Base-by-base conservation (phyloP, 2,888 invertebrate genomes). In the Holacanthella duospinosa region DNA sequence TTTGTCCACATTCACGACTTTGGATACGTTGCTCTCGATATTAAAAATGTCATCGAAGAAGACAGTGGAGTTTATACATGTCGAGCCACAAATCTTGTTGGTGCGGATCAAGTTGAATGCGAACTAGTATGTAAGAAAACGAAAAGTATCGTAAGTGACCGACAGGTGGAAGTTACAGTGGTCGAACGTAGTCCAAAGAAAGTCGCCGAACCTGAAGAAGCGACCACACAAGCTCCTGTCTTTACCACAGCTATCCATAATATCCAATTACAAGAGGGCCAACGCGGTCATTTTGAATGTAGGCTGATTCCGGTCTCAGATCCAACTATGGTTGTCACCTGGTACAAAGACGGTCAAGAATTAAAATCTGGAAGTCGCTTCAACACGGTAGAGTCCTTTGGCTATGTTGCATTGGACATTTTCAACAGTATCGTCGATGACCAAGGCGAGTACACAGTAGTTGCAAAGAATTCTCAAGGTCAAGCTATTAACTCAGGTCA, bases 1-100 rank as follows among this genome's bases (percentile, higher is more conserved):
- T 96, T 94, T 82, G 85, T 93, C 74, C 94, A 95, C 64, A 93
- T 94, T 76, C 94, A 95, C 77, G 97, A 99, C 78, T 97, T 99
- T 78, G 97, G 97, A 48, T 97, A 95, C 76, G 97, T 97, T 26
- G 95, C 96, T 21, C 82, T 99, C 68, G 97, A 97, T 75, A 92
- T 99, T 68, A 86, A 95, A 70, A 95, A 95, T 76, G 81, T 94
- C 62, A 95, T 95, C 76, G 91, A 94, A 61, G 96, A 97, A 81
- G 97, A 99, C 78, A 77, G 89, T 0, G 95, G 92, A 57, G 84
- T 87, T 26, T 99, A 97, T 78, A 95, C 94, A 2, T 93, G 95
- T 76, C 83, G 92, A 65, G 94, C 96, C 25, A 87, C 88, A 1
- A 99, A 96, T 76, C 80, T 88, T 29, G 84, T 90, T 28, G 99